Evolutionary conservation across 2,888 invertebrate genomes (phyloP).

Genomic region (Hemithea aestivaria): DNA sequence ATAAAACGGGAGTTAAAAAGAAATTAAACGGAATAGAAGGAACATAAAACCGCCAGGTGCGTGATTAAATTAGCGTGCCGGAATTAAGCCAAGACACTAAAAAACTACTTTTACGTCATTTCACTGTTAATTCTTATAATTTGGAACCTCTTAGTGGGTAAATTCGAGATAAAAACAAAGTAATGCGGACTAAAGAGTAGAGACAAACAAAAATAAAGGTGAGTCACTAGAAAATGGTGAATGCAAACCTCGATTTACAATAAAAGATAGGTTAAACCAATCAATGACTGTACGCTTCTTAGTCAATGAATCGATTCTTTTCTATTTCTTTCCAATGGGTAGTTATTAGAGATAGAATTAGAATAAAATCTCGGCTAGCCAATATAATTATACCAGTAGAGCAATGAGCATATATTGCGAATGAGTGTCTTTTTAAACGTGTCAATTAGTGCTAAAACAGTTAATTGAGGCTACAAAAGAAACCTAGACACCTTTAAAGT

Average conservation of each 20-base stretch:
- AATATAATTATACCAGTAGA: too few relatives aligned
- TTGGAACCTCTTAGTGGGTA: slow-evolving; percentile 11
- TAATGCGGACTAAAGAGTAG: slow-evolving; percentile 2
- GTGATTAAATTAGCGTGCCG: slow-evolving; percentile 26
- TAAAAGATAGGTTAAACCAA: slow-evolving; percentile 6
- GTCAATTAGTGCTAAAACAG: too few relatives aligned
- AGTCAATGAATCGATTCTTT: too few relatives aligned
- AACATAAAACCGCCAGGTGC: slow-evolving; percentile 28
- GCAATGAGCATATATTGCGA: too few relatives aligned
- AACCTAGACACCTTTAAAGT: too few relatives aligned
- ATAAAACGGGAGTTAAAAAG: slow-evolving; percentile 22
- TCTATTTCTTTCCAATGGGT: too few relatives aligned
- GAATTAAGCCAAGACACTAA: slow-evolving; percentile 26
- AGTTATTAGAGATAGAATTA: slow-evolving; percentile 5
- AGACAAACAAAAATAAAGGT: slow-evolving; percentile 12
- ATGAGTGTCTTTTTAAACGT: too few relatives aligned
- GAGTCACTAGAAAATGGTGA: slow-evolving; percentile 9
- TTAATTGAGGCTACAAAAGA: too few relatives aligned
- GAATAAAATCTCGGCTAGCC: too few relatives aligned
- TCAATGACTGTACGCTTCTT: not conserved
- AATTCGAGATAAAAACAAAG: slow-evolving; percentile 16
- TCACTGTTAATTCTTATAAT: slow-evolving; percentile 14
- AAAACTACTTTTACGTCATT: slow-evolving; percentile 23
- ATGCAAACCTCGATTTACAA: slow-evolving; percentile 10
- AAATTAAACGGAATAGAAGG: slow-evolving; percentile 23